Evolutionary conservation across 2,113 vertebrate species (phyloP), one percentile per base, ranked within the genome.

Genomic region (Crotalus viridis): DNA sequence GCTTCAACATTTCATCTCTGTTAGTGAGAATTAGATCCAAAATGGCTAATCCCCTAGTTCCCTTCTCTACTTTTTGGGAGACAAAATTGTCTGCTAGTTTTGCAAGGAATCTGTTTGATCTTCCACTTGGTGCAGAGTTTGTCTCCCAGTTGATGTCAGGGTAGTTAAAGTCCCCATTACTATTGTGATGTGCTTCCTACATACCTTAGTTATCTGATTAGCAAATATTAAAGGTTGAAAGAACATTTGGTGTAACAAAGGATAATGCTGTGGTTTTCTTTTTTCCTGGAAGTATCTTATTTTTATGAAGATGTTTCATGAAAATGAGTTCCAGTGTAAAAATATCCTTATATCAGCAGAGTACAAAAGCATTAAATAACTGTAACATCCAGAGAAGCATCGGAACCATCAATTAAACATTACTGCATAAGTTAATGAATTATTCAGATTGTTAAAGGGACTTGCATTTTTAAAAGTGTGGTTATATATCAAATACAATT

Each of bases 401-500:
- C 28, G 6, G 52, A 92, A 15, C n/a, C 22, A 91, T 94, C 64
- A 94, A 55, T 92, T 95, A 95, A 93, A 28, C 57, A 90, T 51
- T 90, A 22, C 56, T 93, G 22, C 87, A 93, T 51, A 74, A 7
- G 24, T 13, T 61, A 54, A 93, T 94, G 93, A 95, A 94, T 94
- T 95, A 94, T 95, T 95, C 93, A 92, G 81, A 93, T 61, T 51
- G 48, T 59, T 91, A 94, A 89, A 90, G 90, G 81, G 33, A 94
- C 93, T 90, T 92, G 92, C 93, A 17, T 91, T 95, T 91, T 89
- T 39, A 24, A 64, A 91, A 95, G 88, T 93, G 89, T 86, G 92
- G n/a, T 93, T 69, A 54, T 90, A 89, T 43, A 91, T 90, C 88
- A 90, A 39, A 87, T 92, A 56, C 52, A 94, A 46, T 55, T 39